Conservation (phyloP, 2,888 invertebrate genomes). For the Xanthorhoe spadicearia region DNA sequence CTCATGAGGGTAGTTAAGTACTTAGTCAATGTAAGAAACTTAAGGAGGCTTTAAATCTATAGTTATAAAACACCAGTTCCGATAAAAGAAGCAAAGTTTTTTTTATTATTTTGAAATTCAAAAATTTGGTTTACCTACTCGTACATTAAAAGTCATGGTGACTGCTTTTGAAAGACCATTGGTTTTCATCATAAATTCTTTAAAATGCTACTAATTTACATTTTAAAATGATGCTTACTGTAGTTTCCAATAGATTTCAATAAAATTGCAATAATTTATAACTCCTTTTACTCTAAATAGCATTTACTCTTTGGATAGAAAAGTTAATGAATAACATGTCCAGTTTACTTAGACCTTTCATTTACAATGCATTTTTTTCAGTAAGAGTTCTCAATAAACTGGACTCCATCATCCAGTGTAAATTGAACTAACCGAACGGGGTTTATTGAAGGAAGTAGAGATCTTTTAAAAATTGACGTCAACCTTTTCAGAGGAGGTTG, state of each 20-base stretch:
- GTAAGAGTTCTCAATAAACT: conserved; percentile 32
- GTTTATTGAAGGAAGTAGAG: conserved; percentile 5
- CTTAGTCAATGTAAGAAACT: no score
- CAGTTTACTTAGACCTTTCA: conserved; percentile 29
- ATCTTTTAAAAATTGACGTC: conserved; percentile 46
- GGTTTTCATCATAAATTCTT: no score
- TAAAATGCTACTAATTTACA: no score
- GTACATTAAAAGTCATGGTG: no score
- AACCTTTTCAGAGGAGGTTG: conserved; percentile 55
- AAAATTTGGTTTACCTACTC: no score
- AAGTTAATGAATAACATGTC: conserved; percentile 36
- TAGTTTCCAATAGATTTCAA: no score
- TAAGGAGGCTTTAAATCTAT: no score
- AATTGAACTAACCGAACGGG: conserved; percentile 26
- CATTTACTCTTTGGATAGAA: conserved; percentile 33
- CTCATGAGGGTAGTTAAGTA: neutral
- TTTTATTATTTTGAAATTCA: no score
- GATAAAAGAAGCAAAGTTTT: no score
- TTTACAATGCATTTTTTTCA: conserved; percentile 20
- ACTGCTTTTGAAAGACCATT: no score
- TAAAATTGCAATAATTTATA: neutral
- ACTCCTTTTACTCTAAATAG: conserved; percentile 11
- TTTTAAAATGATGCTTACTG: no score
- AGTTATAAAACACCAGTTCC: no score
- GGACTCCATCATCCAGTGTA: conserved; percentile 31